A percentile compares a stretch with the other conserved stretches of the same genome.
phyloP scores from a whole-genome alignment of 2,113 vertebrate genomes.

The Amphiprion ocellaris region DNA sequence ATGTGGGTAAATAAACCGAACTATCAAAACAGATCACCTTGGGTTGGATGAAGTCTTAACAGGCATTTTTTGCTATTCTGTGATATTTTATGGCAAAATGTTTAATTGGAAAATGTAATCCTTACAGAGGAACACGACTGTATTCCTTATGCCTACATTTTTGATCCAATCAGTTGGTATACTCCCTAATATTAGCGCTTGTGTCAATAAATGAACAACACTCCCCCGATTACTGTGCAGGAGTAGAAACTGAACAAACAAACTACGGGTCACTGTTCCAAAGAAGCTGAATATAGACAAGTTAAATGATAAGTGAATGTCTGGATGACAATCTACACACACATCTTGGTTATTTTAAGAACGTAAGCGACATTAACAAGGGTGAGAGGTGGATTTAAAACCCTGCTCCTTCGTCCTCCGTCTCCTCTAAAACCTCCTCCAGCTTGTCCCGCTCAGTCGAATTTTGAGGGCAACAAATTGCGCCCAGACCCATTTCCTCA shows the following conservation, averaged over 20 bases:
- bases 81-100: too few relatives aligned
- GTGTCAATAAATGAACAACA: neutral
- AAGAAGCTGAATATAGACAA: neutral
- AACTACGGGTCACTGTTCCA: neutral
- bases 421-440: slow-evolving; percentile 14
- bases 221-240: neutral
- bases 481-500: slow-evolving; percentile 18
- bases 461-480: slow-evolving; percentile 52
- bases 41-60: too few relatives aligned
- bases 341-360: slow-evolving; percentile 16
- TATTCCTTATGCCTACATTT: neutral
- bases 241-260: neutral
- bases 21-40: too few relatives aligned
- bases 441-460: slow-evolving; percentile 8
- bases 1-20: too few relatives aligned
- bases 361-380: neutral
- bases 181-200: neutral
- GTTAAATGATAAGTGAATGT: neutral
- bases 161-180: neutral
- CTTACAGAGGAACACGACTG: too few relatives aligned
- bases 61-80: too few relatives aligned
- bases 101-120: too few relatives aligned
- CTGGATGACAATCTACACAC: too few relatives aligned
- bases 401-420: neutral
- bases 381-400: neutral